Base-by-base conservation (phyloP, 2,888 invertebrate genomes). In the Plebejus argus region DNA sequence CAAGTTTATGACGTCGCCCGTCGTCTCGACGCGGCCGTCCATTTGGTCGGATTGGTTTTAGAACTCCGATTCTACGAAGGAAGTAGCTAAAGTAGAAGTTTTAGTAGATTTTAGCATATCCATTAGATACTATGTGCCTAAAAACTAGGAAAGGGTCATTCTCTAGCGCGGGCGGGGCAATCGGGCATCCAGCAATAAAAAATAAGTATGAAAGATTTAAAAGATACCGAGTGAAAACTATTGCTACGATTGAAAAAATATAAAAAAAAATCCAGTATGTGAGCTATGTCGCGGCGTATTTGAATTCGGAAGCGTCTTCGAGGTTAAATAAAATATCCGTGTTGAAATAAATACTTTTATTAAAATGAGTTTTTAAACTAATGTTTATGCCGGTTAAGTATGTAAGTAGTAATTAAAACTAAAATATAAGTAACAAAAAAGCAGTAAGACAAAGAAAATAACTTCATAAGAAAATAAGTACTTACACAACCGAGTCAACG, bases 381-480 rank as follows among this genome's bases (percentile, higher is more conserved):
- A 89, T 82, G 87, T 90, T 89, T 90, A 89, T 87, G 88, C 91
- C 90, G 92, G 92, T 90, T 93, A 91, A 90, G 91, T 90, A 88
- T 90, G 88, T 93, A 86, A 81, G 79, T 81, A 77, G 76, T 76
- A 49, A 94, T 94, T 90, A 88, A 92, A 89, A 90, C 89, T 90
- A 87, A 87, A 87, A 86, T 88, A 87, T 86, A 86, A 89, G 90
- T 94, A 94, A 95, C 93, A 94, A 88, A 93, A 85, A 88, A 89
- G 86, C 87, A 89, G 82, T 83, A 82, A 88, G 80, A 83, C 82
- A 82, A 85, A 82, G 86, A 89, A 90, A 89, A 85, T 86, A 89
- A 90, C 88, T 90, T 91, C 91, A 85, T 85, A 94, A 74, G 74
- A 74, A 74, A 93, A 95, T 95, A 95, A 95, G 95, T 95, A 95